Percentiles rank a stretch among this genome's conserved stretches.
Conservation (phyloP, 2,888 invertebrate species). For the Netelia inedita region DNA sequence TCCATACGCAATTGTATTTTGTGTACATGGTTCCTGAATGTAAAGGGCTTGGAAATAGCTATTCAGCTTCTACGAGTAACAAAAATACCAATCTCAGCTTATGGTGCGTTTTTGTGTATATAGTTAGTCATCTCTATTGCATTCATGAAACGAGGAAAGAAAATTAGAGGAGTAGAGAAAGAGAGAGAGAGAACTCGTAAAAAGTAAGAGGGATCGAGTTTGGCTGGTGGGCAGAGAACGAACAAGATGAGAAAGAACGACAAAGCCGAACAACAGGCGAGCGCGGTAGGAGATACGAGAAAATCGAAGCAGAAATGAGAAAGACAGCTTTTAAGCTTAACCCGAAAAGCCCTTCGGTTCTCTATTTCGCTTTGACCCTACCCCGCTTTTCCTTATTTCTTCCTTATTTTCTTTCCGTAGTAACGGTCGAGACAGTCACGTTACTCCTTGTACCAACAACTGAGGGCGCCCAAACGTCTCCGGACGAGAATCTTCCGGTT, state of each 20-base stretch:
- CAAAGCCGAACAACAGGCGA: conserved; percentile 16
- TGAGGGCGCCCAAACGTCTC: conserved; percentile 43
- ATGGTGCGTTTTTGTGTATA: background rate
- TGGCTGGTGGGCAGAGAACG: conserved; percentile 21
- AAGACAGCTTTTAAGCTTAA: conserved; percentile 52
- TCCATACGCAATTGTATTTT: too few species aligned
- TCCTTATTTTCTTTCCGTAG: conserved; percentile 7
- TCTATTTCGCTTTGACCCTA: conserved; percentile 26
- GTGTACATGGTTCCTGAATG: background rate
- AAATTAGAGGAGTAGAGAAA: background rate
- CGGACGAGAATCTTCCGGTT: conserved; percentile 7
- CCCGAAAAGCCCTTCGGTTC: conserved; percentile 43
- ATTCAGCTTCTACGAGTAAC: background rate
- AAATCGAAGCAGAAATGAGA: conserved; percentile 46
- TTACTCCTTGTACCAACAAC: conserved; percentile 23
- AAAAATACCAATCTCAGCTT: background rate
- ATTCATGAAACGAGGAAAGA: background rate
- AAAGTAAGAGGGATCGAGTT: conserved; percentile 42
- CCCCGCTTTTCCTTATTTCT: background rate
- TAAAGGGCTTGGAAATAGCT: background rate
- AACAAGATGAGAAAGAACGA: conserved; percentile 49
- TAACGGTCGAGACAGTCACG: conserved; percentile 17
- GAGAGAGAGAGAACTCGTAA: conserved; percentile 29
- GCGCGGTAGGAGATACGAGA: conserved; percentile 4
- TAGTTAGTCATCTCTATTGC: background rate